Evolutionary conservation across 2,113 vertebrate species (phyloP).

Genomic region (Symphodus melops): DNA sequence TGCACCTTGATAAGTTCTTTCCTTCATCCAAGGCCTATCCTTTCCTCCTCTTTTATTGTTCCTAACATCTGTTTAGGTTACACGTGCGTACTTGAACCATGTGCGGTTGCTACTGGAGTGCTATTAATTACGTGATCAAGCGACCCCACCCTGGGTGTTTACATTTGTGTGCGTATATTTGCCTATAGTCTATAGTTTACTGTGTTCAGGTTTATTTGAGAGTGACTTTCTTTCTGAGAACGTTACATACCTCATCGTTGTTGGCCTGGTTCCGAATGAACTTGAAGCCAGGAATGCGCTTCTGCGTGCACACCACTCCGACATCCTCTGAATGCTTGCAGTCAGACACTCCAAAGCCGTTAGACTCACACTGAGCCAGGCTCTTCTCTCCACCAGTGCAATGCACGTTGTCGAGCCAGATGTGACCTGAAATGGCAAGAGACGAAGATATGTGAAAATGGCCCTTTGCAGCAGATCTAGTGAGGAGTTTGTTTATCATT

Average conservation of each 20-base stretch:
- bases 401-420: conserved; percentile 95
- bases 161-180: neutral
- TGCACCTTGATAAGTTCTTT: conserved; percentile 4
- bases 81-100: conserved; percentile 33
- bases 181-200: neutral
- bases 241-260: conserved; percentile 84
- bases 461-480: neutral
- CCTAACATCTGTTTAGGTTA: conserved; percentile 50
- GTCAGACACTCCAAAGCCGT: conserved; percentile 92
- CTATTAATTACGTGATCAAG: conserved; percentile 10
- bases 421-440: conserved; percentile 82
- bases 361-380: conserved; percentile 88
- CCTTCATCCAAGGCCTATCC: conserved; percentile 47
- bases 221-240: neutral
- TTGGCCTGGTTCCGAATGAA: conserved; percentile 85
- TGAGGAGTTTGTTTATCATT: neutral
- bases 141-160: conserved; percentile 4
- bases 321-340: conserved; percentile 96
- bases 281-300: conserved; percentile 92
- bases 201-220: neutral
- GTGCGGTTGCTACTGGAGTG: conserved; percentile 4
- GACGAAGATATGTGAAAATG: neutral
- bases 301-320: conserved; percentile 90
- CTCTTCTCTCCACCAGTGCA: conserved; percentile 88
- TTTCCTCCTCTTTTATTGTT: conserved; percentile 8